Conservation (phyloP, 53 echinoderm and acorn worm genomes). For the Apostichopus leukothele region DNA sequence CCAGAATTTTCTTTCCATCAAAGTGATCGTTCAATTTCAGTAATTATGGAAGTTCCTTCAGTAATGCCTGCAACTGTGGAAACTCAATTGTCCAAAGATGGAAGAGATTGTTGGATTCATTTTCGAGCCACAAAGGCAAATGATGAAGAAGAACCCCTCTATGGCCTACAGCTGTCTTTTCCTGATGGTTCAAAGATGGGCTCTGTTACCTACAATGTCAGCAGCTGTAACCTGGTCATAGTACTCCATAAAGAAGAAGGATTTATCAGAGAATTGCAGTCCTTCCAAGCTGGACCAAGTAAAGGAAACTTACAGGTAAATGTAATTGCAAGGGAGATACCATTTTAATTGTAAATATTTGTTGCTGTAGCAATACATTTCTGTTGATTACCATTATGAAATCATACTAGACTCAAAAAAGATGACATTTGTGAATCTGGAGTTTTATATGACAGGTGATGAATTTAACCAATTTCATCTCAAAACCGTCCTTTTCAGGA, state of each 20-base stretch:
- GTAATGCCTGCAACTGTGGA: background rate
- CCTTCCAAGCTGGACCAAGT: constrained; percentile 21
- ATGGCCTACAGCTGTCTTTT: constrained; percentile 29
- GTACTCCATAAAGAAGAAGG: constrained; percentile 8
- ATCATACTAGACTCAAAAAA: no score
- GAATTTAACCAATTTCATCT: no score
- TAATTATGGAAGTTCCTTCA: background rate
- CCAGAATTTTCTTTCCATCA: constrained; percentile 33
- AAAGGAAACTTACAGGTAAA: constrained; percentile 27
- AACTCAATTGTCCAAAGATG: constrained; percentile 15
- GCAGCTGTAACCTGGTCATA: constrained; percentile 22
- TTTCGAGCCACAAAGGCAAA: background rate
- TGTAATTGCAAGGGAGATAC: no score
- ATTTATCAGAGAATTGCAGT: constrained; percentile 7
- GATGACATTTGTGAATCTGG: no score
- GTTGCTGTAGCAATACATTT: no score
- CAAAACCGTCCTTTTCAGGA: no score
- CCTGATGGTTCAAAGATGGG: constrained; percentile 1
- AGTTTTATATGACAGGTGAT: no score
- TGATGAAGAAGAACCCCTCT: background rate
- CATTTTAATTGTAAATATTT: no score
- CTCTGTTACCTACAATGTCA: constrained; percentile 3
- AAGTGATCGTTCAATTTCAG: background rate
- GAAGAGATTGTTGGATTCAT: constrained; percentile 20
- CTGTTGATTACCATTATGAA: no score